Evolutionary conservation across 2,797 vertebrate genomes (phyloP).

Genomic region (Enteromius unitaeniatus): DNA sequence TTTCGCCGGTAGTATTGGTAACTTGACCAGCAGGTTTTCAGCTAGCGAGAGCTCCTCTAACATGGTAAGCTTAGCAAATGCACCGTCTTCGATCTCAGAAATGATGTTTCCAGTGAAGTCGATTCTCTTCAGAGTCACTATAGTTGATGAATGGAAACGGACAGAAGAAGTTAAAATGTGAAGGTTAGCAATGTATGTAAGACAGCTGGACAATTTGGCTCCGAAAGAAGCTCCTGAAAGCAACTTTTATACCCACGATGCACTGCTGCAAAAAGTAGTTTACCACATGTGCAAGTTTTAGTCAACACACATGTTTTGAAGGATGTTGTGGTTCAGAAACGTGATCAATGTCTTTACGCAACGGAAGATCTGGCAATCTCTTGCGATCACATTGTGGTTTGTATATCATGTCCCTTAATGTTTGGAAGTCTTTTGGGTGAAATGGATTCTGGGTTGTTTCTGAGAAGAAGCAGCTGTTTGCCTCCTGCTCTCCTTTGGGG

Average conservation of each 20-base stretch:
- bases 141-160: slow-evolving; percentile 13
- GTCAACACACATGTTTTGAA: slow-evolving; percentile 21
- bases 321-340: background rate
- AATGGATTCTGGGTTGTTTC: slow-evolving; percentile 3
- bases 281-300: slow-evolving; percentile 36
- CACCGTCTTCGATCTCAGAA: slow-evolving; percentile 94
- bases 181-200: background rate
- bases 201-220: background rate
- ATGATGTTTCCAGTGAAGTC: slow-evolving; percentile 95
- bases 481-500: background rate
- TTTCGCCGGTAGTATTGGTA: slow-evolving; percentile 90
- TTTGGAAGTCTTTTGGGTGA: slow-evolving; percentile 27
- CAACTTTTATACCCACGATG: background rate
- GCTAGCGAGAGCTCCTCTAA: slow-evolving; percentile 91
- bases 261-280: slow-evolving; percentile 26
- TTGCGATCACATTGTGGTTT: background rate
- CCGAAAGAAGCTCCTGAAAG: background rate
- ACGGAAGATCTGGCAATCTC: background rate
- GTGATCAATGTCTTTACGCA: slow-evolving; percentile 25
- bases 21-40: slow-evolving; percentile 89
- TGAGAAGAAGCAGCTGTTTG: slow-evolving; percentile 29
- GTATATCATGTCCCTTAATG: background rate
- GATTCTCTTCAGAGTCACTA: slow-evolving; percentile 94
- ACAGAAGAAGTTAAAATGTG: slow-evolving; percentile 1
- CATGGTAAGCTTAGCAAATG: slow-evolving; percentile 87